These are phyloP conservation scores for Lepus townsendii DNA, from an alignment of 2,797 vertebrate species.

Conservation along the genomic window DNA sequence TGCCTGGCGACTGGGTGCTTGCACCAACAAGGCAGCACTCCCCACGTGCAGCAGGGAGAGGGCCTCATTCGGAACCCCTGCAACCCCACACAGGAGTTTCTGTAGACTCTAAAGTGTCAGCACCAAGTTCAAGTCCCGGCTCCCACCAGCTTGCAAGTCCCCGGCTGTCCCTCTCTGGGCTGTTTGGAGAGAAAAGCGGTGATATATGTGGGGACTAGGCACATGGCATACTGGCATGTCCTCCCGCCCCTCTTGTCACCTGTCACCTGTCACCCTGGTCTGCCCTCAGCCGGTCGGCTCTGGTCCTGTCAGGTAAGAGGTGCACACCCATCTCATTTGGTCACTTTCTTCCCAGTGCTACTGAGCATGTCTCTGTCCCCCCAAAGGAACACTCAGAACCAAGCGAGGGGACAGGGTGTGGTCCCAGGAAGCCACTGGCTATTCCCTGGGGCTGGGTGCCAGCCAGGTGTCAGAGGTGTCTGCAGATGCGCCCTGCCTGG, in stretches of 20 bases:
- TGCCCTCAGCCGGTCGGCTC: background rate
- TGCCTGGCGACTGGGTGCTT: background rate
- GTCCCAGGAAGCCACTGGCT: background rate
- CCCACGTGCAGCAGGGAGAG: background rate
- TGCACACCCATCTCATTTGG: background rate
- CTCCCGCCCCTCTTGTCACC: background rate
- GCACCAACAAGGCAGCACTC: background rate
- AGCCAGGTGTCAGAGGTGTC: background rate
- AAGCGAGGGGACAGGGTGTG: background rate
- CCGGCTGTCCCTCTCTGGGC: background rate
- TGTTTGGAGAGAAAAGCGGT: slow-evolving; percentile 5
- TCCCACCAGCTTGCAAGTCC: background rate
- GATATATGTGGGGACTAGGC: background rate
- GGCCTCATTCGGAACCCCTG: background rate
- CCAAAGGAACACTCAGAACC: background rate
- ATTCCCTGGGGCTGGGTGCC: background rate
- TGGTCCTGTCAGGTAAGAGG: background rate
- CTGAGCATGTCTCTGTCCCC: background rate
- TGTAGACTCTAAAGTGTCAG: background rate
- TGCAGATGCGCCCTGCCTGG: background rate
- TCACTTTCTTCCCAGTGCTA: background rate
- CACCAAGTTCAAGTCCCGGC: slow-evolving; percentile 14
- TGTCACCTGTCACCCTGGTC: background rate
- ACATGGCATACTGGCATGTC: background rate
- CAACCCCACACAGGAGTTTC: background rate